A percentile compares a stretch with the other conserved stretches of the same genome.
These are phyloP conservation scores for Oscheius sp. DNA, from an alignment of 2,888 invertebrate species.

Conservation along the genomic window DNA sequence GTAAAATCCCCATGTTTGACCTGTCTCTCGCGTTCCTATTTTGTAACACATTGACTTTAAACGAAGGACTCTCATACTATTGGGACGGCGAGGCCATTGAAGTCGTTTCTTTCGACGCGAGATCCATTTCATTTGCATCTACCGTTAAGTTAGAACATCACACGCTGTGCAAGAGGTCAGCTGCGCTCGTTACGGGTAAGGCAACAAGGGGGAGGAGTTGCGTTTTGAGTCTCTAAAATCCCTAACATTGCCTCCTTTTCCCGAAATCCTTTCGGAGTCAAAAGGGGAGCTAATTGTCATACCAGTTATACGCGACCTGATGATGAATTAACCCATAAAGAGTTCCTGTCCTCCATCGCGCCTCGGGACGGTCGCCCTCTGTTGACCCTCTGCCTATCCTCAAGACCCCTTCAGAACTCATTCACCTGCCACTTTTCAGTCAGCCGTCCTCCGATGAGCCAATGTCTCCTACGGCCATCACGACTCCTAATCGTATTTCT, in stretches of 20 bases:
- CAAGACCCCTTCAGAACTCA: conserved; percentile 30
- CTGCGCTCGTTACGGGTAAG: background rate
- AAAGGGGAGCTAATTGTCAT: conserved; percentile 16
- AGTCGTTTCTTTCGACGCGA: conserved; percentile 33
- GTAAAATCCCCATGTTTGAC: conserved; percentile 8
- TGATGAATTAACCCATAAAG: conserved; percentile 20
- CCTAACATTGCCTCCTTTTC: no score
- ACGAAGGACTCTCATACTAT: conserved; percentile 24
- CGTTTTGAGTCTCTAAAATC: no score
- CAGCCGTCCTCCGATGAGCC: conserved; percentile 23
- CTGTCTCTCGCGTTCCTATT: conserved; percentile 16
- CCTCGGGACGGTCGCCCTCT: conserved; percentile 3
- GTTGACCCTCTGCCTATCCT: conserved; percentile 28
- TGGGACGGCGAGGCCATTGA: conserved; percentile 34
- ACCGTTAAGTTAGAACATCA: conserved; percentile 24
- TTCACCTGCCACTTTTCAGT: conserved; percentile 30
- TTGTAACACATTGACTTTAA: conserved; percentile 34
- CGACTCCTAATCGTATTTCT: conserved; percentile 24
- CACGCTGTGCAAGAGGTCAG: conserved; percentile 34
- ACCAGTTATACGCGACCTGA: conserved; percentile 14
- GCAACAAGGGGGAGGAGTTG: background rate
- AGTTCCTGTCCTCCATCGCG: conserved; percentile 15
- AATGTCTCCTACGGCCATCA: conserved; percentile 36
- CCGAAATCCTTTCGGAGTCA: background rate
- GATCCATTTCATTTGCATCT: conserved; percentile 33